phyloP scores from a whole-genome alignment of 2,888 invertebrate species.

The Drosophila colorata region DNA sequence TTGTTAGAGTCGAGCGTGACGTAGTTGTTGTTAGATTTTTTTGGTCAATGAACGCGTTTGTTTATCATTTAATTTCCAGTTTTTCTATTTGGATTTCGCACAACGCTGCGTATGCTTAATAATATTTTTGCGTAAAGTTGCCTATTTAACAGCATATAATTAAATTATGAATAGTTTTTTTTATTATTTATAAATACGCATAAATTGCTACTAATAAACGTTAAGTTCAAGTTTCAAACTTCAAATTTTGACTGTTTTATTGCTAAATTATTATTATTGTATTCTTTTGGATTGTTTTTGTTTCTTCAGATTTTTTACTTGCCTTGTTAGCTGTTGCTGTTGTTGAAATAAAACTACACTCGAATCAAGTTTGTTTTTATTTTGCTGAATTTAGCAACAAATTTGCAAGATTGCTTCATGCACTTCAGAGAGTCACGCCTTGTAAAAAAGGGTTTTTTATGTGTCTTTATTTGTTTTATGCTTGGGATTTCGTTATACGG shows the following conservation, averaged over 20 bases:
- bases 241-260: constrained; percentile 31
- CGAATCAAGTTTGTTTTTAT: constrained; percentile 12
- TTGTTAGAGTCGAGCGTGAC: constrained; percentile 50
- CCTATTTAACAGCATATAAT: constrained; percentile 49
- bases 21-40: constrained; percentile 39
- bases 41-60: constrained; percentile 78
- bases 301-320: constrained; percentile 29
- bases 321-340: constrained; percentile 32
- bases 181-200: constrained; percentile 43
- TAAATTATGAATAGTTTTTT: constrained; percentile 51
- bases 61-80: constrained; percentile 50
- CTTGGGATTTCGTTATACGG: constrained; percentile 19
- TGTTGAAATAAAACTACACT: constrained; percentile 12
- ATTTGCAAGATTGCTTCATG: constrained; percentile 22
- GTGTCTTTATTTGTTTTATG: neutral
- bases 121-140: constrained; percentile 14
- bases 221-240: constrained; percentile 8
- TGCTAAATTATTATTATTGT: constrained; percentile 19
- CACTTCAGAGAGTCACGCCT: constrained; percentile 43
- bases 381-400: constrained; percentile 14
- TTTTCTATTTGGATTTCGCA: constrained; percentile 33
- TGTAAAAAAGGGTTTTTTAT: constrained; percentile 15
- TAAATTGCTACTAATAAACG: constrained; percentile 56
- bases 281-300: constrained; percentile 31
- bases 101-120: constrained; percentile 30